A percentile compares a stretch with the other conserved stretches of the same genome.
phyloP scores from a whole-genome alignment of 2,797 vertebrate genomes.

The Acanthiza pusilla region DNA sequence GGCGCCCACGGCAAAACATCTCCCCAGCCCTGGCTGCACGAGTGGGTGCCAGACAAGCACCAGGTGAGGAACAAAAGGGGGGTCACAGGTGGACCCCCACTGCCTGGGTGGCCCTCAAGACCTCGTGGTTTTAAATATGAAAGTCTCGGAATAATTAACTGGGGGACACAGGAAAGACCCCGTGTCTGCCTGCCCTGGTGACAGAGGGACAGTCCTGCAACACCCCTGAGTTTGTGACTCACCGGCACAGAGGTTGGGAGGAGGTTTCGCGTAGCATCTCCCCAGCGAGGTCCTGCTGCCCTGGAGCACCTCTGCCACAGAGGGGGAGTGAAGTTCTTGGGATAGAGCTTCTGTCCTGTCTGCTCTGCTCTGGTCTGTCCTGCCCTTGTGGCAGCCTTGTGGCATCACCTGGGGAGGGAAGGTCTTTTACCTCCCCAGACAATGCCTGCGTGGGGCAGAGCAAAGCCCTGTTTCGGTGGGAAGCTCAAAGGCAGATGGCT shows the following conservation, averaged over 20 bases:
- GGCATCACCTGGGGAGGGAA: too few species aligned
- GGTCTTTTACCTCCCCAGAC: neutral
- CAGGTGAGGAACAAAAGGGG: neutral
- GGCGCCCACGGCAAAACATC: slow-evolving; percentile 1
- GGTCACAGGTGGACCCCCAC: neutral
- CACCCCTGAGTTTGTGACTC: fast-evolving
- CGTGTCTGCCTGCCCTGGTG: neutral
- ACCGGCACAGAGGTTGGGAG: neutral
- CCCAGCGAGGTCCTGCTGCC: neutral
- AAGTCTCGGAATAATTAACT: neutral
- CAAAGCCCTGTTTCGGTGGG: neutral
- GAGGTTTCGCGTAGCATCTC: fast-evolving
- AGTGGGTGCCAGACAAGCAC: neutral
- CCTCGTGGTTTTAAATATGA: neutral
- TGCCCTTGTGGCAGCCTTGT: neutral
- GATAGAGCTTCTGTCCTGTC: fast-evolving
- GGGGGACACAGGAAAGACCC: neutral
- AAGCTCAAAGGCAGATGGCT: neutral
- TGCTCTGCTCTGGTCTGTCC: neutral
- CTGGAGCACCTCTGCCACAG: fast-evolving
- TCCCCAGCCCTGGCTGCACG: neutral
- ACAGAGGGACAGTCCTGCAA: neutral
- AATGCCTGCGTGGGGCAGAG: fast-evolving
- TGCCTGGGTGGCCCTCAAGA: fast-evolving
- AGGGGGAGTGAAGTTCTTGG: fast-evolving